Base-by-base conservation (phyloP, 1,140 invertebrate species). In the Metopolophium dirhodum region DNA sequence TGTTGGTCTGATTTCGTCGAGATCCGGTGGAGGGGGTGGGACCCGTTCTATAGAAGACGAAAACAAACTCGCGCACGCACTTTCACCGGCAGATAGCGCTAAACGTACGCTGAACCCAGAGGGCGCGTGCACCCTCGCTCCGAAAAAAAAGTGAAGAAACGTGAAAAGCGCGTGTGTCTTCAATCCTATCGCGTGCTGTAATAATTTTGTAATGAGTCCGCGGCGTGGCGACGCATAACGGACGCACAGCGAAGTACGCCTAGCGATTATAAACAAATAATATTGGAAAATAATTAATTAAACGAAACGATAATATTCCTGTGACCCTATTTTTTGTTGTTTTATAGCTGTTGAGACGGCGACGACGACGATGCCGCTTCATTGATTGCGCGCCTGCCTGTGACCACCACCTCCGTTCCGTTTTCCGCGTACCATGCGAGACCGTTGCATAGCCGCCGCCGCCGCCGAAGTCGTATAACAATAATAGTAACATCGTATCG, bases 311-410 rank as follows among this genome's bases (percentile, higher is more conserved):
- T 26, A 45, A 45, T 45, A 51, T 54, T 47, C 23, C 35, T 26
- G 83, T 47, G 37, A 83, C n/a, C 20, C 82, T n/a, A 37, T 41
- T n/a, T 41, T 8, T 45, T 26, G 83, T 45, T 22, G 37, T 85
- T 45, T 11, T 26, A 14, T 45, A 85, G 23, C 18, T 51, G 49
- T 51, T 4, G 18, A 20, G 68, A 41, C 37, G 82, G 45, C 23
- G 37, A 37, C 41, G 83, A 26, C 85, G 45, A 3, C 77, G 18
- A 35, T 30, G 85, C 23, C 90, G 61, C 61, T 91, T 35, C 90
- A 90, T 90, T 90, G 89, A 90, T 90, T 90, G 54, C 89, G 30
- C 61, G 61, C 61, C 14, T n/a, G 61, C 30, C 61, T 18, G 61
- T 68, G 61, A 68, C 49, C 35, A 26, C 23, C 47, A 18, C 18